These are phyloP conservation scores for Labia minor DNA, from an alignment of 2,888 invertebrate genomes.

Conservation along the genomic window DNA sequence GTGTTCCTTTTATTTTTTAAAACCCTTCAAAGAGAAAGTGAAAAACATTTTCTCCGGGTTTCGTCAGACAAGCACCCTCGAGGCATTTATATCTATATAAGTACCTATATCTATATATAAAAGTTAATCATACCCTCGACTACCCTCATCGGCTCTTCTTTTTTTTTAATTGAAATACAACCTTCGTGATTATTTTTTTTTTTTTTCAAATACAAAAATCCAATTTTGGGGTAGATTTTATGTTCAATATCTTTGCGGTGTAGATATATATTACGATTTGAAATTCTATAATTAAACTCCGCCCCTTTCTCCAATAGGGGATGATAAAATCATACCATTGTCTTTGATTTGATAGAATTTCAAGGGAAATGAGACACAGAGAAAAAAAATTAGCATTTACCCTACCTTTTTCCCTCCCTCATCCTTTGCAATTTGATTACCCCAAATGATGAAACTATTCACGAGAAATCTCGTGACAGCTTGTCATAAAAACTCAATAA, in stretches of 20 bases:
- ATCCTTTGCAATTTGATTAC: background rate
- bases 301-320: background rate
- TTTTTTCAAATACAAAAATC: background rate
- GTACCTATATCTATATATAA: background rate
- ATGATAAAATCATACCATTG: constrained; percentile 5
- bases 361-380: background rate
- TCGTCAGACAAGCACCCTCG: background rate
- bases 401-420: background rate
- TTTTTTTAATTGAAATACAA: constrained; percentile 8
- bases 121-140: background rate
- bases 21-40: constrained; percentile 6
- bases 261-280: background rate
- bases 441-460: background rate
- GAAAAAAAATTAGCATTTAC: background rate
- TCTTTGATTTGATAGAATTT: constrained; percentile 13
- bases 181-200: constrained; percentile 3
- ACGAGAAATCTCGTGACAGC: background rate
- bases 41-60: background rate
- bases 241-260: background rate
- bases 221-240: background rate
- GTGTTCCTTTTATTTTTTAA: background rate
- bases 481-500: background rate
- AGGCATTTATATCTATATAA: background rate
- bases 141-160: background rate
- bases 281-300: constrained; percentile 13